Evolutionary conservation across 2,888 invertebrate genomes (phyloP).

Genomic region (Torymus aiolomorphi): DNA sequence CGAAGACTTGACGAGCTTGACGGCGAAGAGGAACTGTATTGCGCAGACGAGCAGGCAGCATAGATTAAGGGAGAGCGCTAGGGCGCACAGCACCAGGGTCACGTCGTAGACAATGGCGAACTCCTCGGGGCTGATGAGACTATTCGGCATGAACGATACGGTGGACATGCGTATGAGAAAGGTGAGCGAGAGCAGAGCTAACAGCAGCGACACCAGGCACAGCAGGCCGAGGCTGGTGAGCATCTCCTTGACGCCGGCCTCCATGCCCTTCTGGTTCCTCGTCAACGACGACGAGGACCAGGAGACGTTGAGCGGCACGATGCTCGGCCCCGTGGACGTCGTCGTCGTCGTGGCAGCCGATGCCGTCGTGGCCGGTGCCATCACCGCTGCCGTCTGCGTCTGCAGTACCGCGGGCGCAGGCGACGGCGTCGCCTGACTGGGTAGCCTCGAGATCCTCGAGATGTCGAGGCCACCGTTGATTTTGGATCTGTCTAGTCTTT

Average conservation of each 20-base stretch:
- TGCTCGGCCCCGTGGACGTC: conserved; percentile 71
- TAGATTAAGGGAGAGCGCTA: conserved; percentile 91
- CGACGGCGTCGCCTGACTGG: conserved; percentile 64
- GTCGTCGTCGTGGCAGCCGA: conserved; percentile 70
- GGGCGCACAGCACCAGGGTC: conserved; percentile 91
- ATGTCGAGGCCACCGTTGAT: conserved; percentile 80
- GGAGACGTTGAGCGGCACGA: conserved; percentile 67
- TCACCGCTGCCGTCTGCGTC: conserved; percentile 57
- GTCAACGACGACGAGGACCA: conserved; percentile 68
- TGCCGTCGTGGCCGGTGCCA: conserved; percentile 69
- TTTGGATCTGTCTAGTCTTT: conserved; percentile 62
- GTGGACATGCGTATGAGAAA: conserved; percentile 91
- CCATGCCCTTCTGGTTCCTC: conserved; percentile 73
- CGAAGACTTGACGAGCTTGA: conserved; percentile 91
- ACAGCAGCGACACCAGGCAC: conserved; percentile 89
- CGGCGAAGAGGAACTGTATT: conserved; percentile 94
- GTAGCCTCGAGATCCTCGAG: conserved; percentile 73
- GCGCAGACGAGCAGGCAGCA: conserved; percentile 95
- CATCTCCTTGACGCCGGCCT: conserved; percentile 84
- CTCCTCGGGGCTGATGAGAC: conserved; percentile 83
- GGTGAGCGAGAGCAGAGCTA: conserved; percentile 89
- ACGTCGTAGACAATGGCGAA: conserved; percentile 94
- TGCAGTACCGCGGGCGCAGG: conserved; percentile 66
- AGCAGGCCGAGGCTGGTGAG: conserved; percentile 90
- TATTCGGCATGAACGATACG: conserved; percentile 78